Evolutionary conservation across 2,888 invertebrate genomes (phyloP).

Genomic region (Tribolium freemani): DNA sequence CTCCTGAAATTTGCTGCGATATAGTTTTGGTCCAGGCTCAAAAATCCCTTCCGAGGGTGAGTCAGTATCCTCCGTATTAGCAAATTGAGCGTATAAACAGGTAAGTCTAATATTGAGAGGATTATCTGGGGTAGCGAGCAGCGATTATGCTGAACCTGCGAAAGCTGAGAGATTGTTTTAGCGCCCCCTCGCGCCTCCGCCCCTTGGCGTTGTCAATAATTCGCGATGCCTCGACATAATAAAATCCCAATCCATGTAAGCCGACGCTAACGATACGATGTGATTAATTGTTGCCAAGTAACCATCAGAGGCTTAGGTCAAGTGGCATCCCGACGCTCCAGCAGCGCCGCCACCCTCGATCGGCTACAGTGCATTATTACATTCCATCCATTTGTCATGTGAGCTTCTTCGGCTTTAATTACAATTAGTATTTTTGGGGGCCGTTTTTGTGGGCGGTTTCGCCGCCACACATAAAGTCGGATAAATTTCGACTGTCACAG

Average conservation of each 20-base stretch:
- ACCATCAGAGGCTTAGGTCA: slow-evolving; percentile 65
- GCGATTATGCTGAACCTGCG: slow-evolving; percentile 38
- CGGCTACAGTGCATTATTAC: slow-evolving; percentile 44
- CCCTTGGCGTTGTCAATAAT: neutral
- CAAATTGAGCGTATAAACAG: slow-evolving; percentile 65
- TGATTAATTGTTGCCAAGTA: slow-evolving; percentile 69
- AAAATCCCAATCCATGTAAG: slow-evolving; percentile 51
- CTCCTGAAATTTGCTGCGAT: neutral
- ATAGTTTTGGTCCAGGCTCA: neutral
- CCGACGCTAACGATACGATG: slow-evolving; percentile 65
- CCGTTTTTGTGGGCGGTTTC: slow-evolving; percentile 61
- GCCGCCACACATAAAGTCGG: slow-evolving; percentile 63
- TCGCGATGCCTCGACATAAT: slow-evolving; percentile 16
- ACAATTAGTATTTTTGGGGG: slow-evolving; percentile 38
- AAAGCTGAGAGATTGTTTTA: slow-evolving; percentile 36
- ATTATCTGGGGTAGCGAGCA: slow-evolving; percentile 28
- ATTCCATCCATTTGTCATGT: slow-evolving; percentile 44
- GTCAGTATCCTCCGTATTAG: slow-evolving; percentile 6
- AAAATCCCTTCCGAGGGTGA: neutral
- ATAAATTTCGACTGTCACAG: slow-evolving; percentile 67
- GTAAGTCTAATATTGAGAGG: slow-evolving; percentile 77
- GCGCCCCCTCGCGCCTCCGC: neutral
- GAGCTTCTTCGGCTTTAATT: slow-evolving; percentile 31
- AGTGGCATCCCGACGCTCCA: slow-evolving; percentile 59
- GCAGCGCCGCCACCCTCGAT: slow-evolving; percentile 38